Percentiles rank a stretch among this genome's conserved stretches.
These are phyloP conservation scores for Ciconia stormi DNA, from an alignment of 2,113 vertebrate genomes.

Conservation along the genomic window DNA sequence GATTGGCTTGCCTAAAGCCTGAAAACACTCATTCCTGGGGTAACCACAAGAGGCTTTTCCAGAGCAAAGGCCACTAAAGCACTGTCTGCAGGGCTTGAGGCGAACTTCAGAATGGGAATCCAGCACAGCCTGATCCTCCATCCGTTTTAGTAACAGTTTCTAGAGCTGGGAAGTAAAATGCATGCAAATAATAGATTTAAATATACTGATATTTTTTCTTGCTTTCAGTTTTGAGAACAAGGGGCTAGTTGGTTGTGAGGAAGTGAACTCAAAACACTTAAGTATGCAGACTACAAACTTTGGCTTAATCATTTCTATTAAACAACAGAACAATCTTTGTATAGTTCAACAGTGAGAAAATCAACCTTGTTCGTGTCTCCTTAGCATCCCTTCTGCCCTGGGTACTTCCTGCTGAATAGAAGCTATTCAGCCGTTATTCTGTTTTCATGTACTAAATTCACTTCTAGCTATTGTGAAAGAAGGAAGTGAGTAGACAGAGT, in stretches of 20 bases:
- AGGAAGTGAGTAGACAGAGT: not conserved
- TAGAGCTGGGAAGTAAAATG: not conserved
- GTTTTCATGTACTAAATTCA: not conserved
- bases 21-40: not conserved
- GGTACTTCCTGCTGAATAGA: not conserved
- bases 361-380: not conserved
- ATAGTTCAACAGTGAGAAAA: not conserved
- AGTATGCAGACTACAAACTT: not conserved
- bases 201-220: not conserved
- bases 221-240: not conserved
- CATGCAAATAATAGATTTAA: not conserved
- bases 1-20: not conserved
- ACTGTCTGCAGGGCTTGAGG: not conserved
- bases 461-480: not conserved
- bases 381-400: not conserved
- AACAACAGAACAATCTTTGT: not conserved
- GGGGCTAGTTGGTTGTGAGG: not conserved
- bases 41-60: not conserved
- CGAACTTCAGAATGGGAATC: not conserved
- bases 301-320: not conserved
- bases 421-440: not conserved
- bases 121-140: not conserved
- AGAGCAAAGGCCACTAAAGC: not conserved
- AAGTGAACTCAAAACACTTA: not conserved
- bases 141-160: not conserved